These are phyloP conservation scores for Momotus momota DNA, from an alignment of 2,797 vertebrate species.

Conservation along the genomic window DNA sequence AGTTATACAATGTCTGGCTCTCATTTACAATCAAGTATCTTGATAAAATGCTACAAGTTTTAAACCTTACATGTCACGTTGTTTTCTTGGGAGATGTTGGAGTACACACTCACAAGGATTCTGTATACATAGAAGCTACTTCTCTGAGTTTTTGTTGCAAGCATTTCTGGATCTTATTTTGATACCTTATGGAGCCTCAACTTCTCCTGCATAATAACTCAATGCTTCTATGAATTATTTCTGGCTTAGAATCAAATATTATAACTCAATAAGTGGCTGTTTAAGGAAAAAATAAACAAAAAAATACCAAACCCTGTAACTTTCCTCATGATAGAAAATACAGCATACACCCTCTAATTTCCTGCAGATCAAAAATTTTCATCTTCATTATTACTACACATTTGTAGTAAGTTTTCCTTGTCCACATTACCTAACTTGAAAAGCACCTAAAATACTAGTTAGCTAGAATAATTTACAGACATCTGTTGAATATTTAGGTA, in stretches of 20 bases:
- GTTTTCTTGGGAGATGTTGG: not conserved
- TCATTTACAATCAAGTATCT: rapidly evolving
- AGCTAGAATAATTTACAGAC: not conserved
- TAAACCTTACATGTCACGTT: not conserved
- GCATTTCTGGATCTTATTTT: not conserved
- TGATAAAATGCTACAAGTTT: not conserved
- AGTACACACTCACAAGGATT: not conserved
- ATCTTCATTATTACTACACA: not conserved
- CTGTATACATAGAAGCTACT: not conserved
- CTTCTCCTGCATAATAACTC: not conserved
- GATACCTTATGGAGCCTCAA: not conserved
- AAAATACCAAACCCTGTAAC: not conserved
- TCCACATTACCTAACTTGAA: not conserved
- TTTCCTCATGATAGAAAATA: not conserved
- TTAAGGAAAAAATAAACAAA: not conserved
- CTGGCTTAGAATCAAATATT: not conserved
- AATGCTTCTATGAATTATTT: not conserved
- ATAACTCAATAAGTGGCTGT: not conserved
- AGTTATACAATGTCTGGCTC: not conserved
- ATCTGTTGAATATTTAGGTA: not conserved
- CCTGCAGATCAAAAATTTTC: not conserved
- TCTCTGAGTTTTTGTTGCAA: not conserved
- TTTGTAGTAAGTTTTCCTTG: not conserved
- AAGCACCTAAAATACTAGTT: not conserved
- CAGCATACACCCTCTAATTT: not conserved